Percentiles rank a stretch among this genome's conserved stretches.
Conservation (phyloP, 1,140 invertebrate species). For the Pollicipes pollicipes region DNA sequence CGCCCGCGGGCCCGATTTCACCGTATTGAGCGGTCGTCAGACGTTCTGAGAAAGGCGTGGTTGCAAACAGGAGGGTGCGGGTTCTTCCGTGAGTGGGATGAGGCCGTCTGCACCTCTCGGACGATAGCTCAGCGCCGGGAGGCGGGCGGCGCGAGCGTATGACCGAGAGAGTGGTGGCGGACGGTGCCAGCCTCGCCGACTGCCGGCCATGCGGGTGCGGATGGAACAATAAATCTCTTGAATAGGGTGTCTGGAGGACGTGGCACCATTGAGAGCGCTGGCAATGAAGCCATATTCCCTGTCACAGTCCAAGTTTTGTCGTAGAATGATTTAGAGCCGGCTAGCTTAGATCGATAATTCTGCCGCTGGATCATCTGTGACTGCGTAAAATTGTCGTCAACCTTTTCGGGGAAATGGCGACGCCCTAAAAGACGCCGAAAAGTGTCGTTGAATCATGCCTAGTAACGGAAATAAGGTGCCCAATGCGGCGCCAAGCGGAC, state of each 20-base stretch:
- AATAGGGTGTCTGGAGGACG: neutral
- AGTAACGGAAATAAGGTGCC: too few relatives aligned
- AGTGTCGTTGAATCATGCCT: too few relatives aligned
- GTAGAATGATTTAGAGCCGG: neutral
- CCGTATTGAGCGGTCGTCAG: neutral
- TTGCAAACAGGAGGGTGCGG: neutral
- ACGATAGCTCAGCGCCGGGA: too few relatives aligned
- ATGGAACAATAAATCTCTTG: neutral
- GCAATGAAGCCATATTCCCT: constrained; percentile 1
- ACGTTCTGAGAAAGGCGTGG: neutral
- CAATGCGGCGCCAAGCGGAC: too few relatives aligned
- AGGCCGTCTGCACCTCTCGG: too few relatives aligned
- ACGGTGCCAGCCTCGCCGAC: neutral
- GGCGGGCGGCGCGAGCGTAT: too few relatives aligned
- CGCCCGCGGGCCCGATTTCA: neutral
- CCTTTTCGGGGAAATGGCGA: neutral
- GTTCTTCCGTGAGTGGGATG: too few relatives aligned
- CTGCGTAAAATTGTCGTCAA: neutral
- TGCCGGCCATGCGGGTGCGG: neutral
- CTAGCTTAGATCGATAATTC: neutral
- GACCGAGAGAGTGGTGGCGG: too few relatives aligned
- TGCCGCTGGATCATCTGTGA: neutral
- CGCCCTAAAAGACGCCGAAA: too few relatives aligned
- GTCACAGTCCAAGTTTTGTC: neutral
- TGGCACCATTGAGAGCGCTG: neutral